Percentiles rank a stretch among this genome's conserved stretches.
phyloP scores from a whole-genome alignment of 2,113 vertebrate species.

The Cyprinodon tularosa region DNA sequence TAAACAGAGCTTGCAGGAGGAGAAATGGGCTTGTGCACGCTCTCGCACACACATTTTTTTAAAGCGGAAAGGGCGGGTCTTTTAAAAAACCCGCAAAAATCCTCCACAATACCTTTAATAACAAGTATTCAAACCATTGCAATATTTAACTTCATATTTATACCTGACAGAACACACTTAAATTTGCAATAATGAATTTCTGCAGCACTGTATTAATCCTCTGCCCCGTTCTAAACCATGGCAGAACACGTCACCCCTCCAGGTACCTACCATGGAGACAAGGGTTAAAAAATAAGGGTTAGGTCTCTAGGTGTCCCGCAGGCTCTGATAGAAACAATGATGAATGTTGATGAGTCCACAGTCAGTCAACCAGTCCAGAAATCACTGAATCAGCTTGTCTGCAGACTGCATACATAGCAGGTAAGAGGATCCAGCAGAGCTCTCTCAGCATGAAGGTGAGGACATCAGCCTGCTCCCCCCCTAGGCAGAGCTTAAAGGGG shows the following conservation, averaged over 20 bases:
- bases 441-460: constrained; percentile 55
- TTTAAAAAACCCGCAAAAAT: too few species aligned
- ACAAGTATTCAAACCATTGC: background rate
- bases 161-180: background rate
- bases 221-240: background rate
- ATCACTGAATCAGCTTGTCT: constrained; percentile 42
- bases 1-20: too few species aligned
- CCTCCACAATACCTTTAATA: too few species aligned
- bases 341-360: constrained; percentile 26
- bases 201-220: constrained; percentile 18
- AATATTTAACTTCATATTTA: background rate
- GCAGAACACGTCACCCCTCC: background rate
- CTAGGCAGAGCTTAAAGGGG: constrained; percentile 5
- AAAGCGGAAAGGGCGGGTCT: too few species aligned
- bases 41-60: too few species aligned
- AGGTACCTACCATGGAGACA: background rate
- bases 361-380: background rate
- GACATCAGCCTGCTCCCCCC: constrained; percentile 30
- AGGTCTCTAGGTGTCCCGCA: constrained; percentile 8
- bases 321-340: constrained; percentile 20
- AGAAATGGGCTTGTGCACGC: too few species aligned
- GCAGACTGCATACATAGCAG: constrained; percentile 23
- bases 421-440: constrained; percentile 61
- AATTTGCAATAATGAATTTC: background rate
- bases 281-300: constrained; percentile 9